These are phyloP conservation scores for Saxidomus purpurata DNA, from an alignment of 1,140 invertebrate species.

Conservation along the genomic window DNA sequence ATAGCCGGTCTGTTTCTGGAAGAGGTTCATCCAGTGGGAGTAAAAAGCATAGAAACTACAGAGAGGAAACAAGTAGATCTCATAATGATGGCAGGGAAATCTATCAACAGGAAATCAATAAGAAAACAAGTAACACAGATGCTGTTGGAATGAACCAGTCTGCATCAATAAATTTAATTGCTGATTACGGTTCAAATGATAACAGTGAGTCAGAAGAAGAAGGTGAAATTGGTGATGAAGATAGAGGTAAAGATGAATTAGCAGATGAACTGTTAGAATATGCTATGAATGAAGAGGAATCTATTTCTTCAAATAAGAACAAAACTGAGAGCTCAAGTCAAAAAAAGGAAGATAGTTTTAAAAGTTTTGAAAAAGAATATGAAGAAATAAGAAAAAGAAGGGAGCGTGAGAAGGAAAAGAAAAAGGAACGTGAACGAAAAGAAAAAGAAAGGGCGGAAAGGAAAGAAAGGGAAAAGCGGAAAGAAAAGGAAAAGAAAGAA, in stretches of 20 bases:
- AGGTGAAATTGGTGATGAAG: constrained; percentile 84
- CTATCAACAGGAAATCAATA: no score
- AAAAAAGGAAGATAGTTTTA: constrained; percentile 64
- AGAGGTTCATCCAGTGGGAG: background rate
- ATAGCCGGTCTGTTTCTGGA: constrained; percentile 47
- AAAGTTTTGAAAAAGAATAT: constrained; percentile 66
- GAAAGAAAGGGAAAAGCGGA: constrained; percentile 56
- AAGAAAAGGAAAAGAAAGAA: constrained; percentile 46
- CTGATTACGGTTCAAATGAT: constrained; percentile 79
- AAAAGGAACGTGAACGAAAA: constrained; percentile 80
- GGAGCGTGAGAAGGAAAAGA: constrained; percentile 64
- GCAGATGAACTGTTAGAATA: constrained; percentile 59
- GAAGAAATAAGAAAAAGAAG: constrained; percentile 55
- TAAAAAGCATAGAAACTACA: constrained; percentile 31
- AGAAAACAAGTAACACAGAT: constrained; percentile 41
- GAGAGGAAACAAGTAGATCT: constrained; percentile 34
- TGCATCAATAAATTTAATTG: constrained; percentile 84
- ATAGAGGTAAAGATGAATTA: constrained; percentile 60
- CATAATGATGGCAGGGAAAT: background rate
- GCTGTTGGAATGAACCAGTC: constrained; percentile 65
- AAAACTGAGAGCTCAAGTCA: constrained; percentile 11
- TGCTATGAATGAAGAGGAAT: constrained; percentile 58
- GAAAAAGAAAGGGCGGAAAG: constrained; percentile 84
- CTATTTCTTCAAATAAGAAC: background rate
- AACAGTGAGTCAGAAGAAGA: constrained; percentile 83